Evolutionary conservation across 2,113 vertebrate species (phyloP), one percentile per base, ranked within the genome.

Genomic region (Zosterops japonicus): DNA sequence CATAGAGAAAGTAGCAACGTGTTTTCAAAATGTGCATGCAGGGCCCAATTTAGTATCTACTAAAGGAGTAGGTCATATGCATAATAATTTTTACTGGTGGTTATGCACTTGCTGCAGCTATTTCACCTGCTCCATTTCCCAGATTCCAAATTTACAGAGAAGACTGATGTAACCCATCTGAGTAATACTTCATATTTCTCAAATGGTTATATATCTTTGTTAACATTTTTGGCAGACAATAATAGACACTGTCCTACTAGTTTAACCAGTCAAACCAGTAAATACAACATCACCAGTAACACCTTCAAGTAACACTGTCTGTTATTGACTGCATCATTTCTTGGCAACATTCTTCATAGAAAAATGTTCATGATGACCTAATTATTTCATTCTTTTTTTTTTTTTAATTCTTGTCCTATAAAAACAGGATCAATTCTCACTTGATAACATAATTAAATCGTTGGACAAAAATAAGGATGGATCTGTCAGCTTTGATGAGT

Each of bases 401-500:
- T 12, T 33, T 31, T 55, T 8, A 36, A 50, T 81, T 84, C 35
- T 89, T 52, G 16, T 71, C 27, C 27, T 71, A 78, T 35, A 41
- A 92, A 94, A 88, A 63, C 96, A 97, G 97, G 93, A 94, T 36
- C 53, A 94, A 31, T 91, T 97, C 76, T 91, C 95, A 75, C 87
- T 97, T 49, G 94, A 95, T n/a, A 97, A 95, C 42, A 14, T 97
- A 74, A 55, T 89, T 81, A 97, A 97, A 94, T 87, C 86, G 0
- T 6, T 97, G 95, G 93, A 97, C 84, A 93, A 95, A 88, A 93
- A 97, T 87, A 94, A 97, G 4, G 95, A 97, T 7, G 96, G 96
- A 83, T 84, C 24, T 25, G 47, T 97, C 92, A 97, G 41, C 95
- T 97, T 97, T 82, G 90, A 97, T 21, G 96, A 96, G 72, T 97